Evolutionary conservation across 2,113 vertebrate species (phyloP), one percentile per base, ranked within the genome.

Genomic region (Charadrius vociferus): DNA sequence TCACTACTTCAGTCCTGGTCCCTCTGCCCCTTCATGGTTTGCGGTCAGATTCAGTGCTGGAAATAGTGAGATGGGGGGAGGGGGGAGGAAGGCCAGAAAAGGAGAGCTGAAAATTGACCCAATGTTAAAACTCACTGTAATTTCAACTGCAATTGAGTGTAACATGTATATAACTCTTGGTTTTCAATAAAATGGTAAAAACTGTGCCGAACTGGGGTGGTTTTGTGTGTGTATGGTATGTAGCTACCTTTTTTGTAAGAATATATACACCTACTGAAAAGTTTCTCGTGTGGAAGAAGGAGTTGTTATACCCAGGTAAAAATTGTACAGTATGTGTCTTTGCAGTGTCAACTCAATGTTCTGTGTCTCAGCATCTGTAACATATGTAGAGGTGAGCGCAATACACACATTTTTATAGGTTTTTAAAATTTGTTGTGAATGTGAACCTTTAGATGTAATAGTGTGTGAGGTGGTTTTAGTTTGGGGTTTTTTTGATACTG

Each of bases 21-120:
- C 13, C 15, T 59, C 22, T 55, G 34, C 7, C 12, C 12, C 1
- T 41, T 32, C 2, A 0, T 23, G 12, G 2, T 17, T 21, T 41
- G 36, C 21, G 59, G 12, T 29, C 23, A 8, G 22, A 10, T 24
- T 45, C 4, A 2, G 4, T 24, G 27, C 52, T 59, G 34, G 37
- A n/a, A 73, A 26, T 13, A 29, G 29, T 10, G 29, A 23, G 43
- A 30, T 5, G 1, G 17, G 17, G 36, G 27, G 14, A n/a, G n/a
- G n/a, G n/a, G n/a, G n/a, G n/a, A n/a, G n/a, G 4, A n/a, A 37
- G 20, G 16, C 8, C 6, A 1, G 16, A 5, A 26, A n/a, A 41
- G 20, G 23, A 12, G 21, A 71, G 17, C 3, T 32, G 50, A 6
- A 7, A 3, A 2, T 13, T 34, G 13, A 26, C 37, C 16, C 12